Evolutionary conservation across 2,113 vertebrate species (phyloP).

Genomic region (Haemorhous mexicanus): DNA sequence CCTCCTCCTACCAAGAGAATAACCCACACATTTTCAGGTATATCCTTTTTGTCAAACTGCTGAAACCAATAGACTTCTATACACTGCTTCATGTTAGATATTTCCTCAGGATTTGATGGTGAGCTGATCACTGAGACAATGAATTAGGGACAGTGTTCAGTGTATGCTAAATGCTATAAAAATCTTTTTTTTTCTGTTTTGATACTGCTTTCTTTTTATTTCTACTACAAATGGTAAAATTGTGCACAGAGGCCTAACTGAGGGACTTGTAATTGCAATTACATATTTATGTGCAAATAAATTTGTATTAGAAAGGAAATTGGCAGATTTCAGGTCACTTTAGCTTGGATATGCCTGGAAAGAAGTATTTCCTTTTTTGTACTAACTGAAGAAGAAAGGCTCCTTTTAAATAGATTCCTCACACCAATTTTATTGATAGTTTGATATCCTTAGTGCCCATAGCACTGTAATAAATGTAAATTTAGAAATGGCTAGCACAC

Average conservation of each 20-base stretch:
- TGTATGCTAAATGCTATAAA: not conserved
- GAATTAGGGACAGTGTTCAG: not conserved
- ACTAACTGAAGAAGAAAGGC: not conserved
- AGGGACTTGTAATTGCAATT: not conserved
- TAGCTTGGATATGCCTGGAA: not conserved
- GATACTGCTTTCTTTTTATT: not conserved
- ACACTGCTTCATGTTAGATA: not conserved
- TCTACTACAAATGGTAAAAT: not conserved
- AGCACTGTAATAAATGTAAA: not conserved
- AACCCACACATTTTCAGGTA: not conserved
- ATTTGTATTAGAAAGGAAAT: not conserved
- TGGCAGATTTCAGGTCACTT: not conserved
- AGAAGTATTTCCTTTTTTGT: not conserved
- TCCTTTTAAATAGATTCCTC: not conserved
- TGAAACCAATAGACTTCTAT: not conserved
- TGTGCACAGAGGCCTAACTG: not conserved
- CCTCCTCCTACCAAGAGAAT: not conserved
- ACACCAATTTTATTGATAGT: not conserved
- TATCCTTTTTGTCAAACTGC: not conserved
- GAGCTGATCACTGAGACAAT: not conserved
- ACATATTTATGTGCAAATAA: not conserved
- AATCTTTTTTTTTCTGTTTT: not conserved
- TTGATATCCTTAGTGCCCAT: not conserved
- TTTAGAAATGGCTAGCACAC: not conserved
- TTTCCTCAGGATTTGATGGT: not conserved